Evolutionary conservation across 2,113 vertebrate genomes (phyloP), one percentile per base, ranked within the genome.

Genomic region (Notarius lentiginosus): DNA sequence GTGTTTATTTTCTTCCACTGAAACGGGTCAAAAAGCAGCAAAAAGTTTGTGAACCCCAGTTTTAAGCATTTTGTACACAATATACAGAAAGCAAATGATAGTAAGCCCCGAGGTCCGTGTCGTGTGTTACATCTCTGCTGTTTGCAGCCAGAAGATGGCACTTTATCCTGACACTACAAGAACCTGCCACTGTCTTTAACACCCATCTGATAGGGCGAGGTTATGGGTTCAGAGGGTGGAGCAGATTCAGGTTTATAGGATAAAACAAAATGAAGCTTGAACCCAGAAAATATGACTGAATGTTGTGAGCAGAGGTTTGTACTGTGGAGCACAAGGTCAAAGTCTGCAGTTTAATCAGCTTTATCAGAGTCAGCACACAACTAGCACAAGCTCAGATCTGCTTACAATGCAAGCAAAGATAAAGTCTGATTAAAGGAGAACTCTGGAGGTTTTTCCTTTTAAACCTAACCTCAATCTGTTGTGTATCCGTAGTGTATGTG

Each of bases 271-370:
- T 72, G 2, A 24, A 73, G 53, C n/a, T 34, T 47, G 18, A 14
- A 18, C 22, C 6, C 22, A 61, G 18, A 49, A 55, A 72, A 84
- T 72, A 3, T 9, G 0, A 1, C 55, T 58, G 41, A 60, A n/a
- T 27, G 49, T 15, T 12, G 14, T 8, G n/a, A 53, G 27, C 17
- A 56, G 41, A 27, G 24, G 65, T 86, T 49, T 86, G 30, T 34
- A 72, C 51, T 65, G 7, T 60, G 53, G 20, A 70, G 17, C 53
- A 12, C 24, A 61, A 22, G 87, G 60, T 83, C 84, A 88, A 88
- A 79, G 87, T 88, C 84, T 86, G 60, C 18, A 24, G 66, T 63
- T 80, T 34, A 72, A 63, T 88, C 87, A 85, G 61, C 60, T 81
- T 86, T 79, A 86, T 88, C 87, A 86, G 68, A 34, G 14, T 0